phyloP scores from a whole-genome alignment of 2,113 vertebrate species.

The Syrmaticus mikado region DNA sequence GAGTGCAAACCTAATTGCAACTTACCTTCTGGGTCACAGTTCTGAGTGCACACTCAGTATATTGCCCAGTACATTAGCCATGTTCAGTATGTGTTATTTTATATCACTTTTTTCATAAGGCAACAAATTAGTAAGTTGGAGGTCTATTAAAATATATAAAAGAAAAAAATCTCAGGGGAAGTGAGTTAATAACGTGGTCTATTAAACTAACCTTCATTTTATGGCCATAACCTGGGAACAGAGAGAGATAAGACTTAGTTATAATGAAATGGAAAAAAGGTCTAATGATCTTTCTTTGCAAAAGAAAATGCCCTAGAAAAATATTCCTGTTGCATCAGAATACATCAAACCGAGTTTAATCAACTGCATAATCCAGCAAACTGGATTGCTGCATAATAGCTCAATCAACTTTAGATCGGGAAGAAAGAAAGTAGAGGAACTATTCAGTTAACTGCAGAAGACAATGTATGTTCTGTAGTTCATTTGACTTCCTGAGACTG shows the following conservation, averaged over 20 bases:
- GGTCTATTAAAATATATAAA: background rate
- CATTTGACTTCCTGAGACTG: background rate
- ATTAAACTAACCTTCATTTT: slow-evolving; percentile 25
- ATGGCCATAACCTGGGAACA: background rate
- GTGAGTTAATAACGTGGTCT: slow-evolving; percentile 18
- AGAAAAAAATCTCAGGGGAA: background rate
- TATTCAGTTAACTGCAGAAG: background rate
- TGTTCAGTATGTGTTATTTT: background rate
- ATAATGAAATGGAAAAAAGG: background rate
- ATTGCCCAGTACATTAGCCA: background rate
- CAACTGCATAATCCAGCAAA: background rate
- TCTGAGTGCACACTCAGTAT: background rate
- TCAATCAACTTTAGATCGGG: slow-evolving; percentile 18
- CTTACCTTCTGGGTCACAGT: background rate
- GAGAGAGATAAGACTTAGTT: background rate
- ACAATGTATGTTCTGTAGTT: background rate
- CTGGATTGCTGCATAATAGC: slow-evolving; percentile 1
- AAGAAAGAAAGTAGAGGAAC: background rate
- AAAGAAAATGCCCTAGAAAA: slow-evolving; percentile 11
- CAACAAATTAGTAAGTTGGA: background rate
- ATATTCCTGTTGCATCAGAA: slow-evolving; percentile 15
- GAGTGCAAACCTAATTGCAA: background rate
- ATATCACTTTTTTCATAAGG: background rate
- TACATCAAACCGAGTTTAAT: slow-evolving; percentile 43
- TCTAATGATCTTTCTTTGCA: slow-evolving; percentile 15